A percentile compares a stretch with the other conserved stretches of the same genome.
These are phyloP conservation scores for Phalacrocorax brasilianus DNA, from an alignment of 2,113 vertebrate genomes.

Conservation along the genomic window DNA sequence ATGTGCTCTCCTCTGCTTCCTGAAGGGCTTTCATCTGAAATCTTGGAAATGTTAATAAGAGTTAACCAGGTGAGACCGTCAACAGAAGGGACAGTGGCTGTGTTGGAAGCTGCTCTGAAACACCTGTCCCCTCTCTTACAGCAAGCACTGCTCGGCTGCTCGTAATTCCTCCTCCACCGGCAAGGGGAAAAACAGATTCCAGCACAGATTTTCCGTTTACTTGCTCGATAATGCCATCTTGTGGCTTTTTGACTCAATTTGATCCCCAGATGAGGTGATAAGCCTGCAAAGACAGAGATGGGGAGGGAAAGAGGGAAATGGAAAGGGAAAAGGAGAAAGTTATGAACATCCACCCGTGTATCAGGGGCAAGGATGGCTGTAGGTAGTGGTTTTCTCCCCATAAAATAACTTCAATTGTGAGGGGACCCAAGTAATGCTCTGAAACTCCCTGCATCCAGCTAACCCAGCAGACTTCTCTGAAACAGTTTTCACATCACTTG, in stretches of 20 bases:
- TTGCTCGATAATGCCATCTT: constrained; percentile 73
- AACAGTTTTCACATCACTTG: neutral
- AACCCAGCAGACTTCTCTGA: neutral
- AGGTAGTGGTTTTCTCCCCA: neutral
- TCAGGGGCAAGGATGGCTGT: neutral
- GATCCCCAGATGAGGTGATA: neutral
- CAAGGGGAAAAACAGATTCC: neutral
- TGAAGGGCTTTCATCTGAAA: constrained; percentile 27
- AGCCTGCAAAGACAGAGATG: neutral
- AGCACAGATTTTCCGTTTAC: neutral
- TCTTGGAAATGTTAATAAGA: constrained; percentile 54
- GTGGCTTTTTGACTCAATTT: constrained; percentile 41
- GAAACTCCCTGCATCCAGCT: neutral
- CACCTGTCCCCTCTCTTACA: constrained; percentile 33
- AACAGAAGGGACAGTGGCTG: constrained; percentile 43
- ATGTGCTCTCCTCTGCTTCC: neutral
- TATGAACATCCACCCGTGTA: neutral
- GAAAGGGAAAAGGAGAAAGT: neutral
- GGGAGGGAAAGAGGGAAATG: neutral
- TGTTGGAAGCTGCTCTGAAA: neutral
- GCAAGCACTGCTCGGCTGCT: neutral
- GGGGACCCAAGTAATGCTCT: accelerated
- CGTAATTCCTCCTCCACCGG: neutral
- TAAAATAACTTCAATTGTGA: too few relatives aligned
- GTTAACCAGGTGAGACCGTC: constrained; percentile 55